A percentile compares a stretch with the other conserved stretches of the same genome.
Evolutionary conservation across 2,113 vertebrate genomes (phyloP).

Genomic region (Anarhynchus alexandrinus): DNA sequence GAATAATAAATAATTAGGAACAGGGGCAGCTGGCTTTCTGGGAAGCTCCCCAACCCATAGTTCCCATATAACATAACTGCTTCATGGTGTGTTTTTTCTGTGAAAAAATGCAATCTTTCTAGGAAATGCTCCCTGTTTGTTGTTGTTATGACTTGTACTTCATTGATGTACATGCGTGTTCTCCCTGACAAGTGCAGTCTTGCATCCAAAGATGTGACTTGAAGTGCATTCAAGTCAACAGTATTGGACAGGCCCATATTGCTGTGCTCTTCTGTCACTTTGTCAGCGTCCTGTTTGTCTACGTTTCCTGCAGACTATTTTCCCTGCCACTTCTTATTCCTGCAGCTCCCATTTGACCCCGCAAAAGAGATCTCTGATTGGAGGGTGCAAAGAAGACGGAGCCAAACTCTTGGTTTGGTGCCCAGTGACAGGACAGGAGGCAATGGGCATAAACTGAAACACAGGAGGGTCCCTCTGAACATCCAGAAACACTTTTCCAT

Average conservation of each 20-base stretch:
- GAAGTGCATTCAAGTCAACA: background rate
- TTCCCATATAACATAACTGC: constrained; percentile 56
- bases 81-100: constrained; percentile 32
- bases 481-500: background rate
- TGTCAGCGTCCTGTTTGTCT: background rate
- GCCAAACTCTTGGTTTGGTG: background rate
- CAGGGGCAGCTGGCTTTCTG: constrained; percentile 62
- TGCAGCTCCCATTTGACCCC: background rate
- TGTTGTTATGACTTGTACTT: background rate
- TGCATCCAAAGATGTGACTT: constrained; percentile 19
- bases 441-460: background rate
- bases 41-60: constrained; percentile 52
- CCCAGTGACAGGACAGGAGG: background rate
- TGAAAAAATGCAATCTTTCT: constrained; percentile 43
- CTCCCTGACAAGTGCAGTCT: constrained; percentile 28
- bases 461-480: background rate
- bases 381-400: background rate
- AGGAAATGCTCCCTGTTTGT: constrained; percentile 12
- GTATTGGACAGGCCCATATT: background rate
- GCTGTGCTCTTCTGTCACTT: background rate
- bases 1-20: constrained; percentile 64
- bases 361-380: background rate
- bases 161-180: background rate
- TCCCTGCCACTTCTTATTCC: background rate
- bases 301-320: fast-evolving